phyloP scores from a whole-genome alignment of 1,140 invertebrate species.

The Drosophila nasuta region DNA sequence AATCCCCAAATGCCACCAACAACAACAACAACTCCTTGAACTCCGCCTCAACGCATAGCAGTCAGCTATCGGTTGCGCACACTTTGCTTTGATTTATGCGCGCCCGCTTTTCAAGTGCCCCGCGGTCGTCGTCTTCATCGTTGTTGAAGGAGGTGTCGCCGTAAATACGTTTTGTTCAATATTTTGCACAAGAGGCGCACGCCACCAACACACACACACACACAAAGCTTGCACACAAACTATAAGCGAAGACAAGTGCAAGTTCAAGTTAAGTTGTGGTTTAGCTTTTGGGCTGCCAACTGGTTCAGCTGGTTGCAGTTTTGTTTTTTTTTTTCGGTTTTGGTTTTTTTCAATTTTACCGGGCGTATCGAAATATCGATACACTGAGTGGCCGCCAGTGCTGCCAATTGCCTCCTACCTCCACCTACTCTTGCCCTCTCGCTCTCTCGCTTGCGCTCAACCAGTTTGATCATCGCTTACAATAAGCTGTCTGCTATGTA shows the following conservation, averaged over 20 bases:
- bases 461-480: conserved; percentile 25
- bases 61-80: conserved; percentile 31
- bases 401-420: conserved; percentile 15
- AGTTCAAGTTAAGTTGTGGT: conserved; percentile 38
- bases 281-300: conserved; percentile 34
- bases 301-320: conserved; percentile 52
- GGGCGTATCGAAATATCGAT: conserved; percentile 36
- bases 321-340: conserved; percentile 1
- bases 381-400: conserved; percentile 11
- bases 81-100: conserved; percentile 65
- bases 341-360: conserved; percentile 28
- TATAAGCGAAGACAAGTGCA: conserved; percentile 31
- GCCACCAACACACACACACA: neutral
- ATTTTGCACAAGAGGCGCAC: conserved; percentile 3
- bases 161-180: conserved; percentile 43
- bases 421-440: neutral
- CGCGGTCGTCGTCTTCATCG: conserved; percentile 35
- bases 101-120: conserved; percentile 49
- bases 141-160: conserved; percentile 47
- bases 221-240: neutral
- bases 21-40: neutral
- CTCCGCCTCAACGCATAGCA: conserved; percentile 20
- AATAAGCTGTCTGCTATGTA: conserved; percentile 65
- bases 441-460: conserved; percentile 10
- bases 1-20: conserved; percentile 5